phyloP scores from a whole-genome alignment of 1,140 invertebrate genomes.

The Hirudo medicinalis region DNA sequence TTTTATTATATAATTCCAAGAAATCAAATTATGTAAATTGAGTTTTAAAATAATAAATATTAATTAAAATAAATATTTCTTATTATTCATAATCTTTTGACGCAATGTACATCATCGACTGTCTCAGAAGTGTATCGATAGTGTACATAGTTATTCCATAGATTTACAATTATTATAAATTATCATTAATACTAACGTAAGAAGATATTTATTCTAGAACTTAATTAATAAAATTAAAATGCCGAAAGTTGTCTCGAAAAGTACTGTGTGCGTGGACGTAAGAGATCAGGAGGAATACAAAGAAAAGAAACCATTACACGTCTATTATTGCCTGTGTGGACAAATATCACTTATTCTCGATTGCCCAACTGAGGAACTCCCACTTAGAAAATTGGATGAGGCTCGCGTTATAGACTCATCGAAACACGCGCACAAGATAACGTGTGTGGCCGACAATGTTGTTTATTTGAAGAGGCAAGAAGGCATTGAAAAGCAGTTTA shows the following conservation, averaged over 20 bases:
- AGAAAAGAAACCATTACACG: constrained; percentile 84
- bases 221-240: too few species aligned
- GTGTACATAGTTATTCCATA: too few species aligned
- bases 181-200: too few species aligned
- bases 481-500: constrained; percentile 79
- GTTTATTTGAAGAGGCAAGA: constrained; percentile 62
- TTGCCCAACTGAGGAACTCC: constrained; percentile 80
- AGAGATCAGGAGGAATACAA: constrained; percentile 94
- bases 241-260: constrained; percentile 91
- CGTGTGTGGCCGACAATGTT: constrained; percentile 69
- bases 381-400: constrained; percentile 73
- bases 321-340: constrained; percentile 94
- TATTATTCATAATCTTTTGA: too few species aligned
- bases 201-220: too few species aligned
- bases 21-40: too few species aligned
- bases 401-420: constrained; percentile 85
- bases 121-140: too few species aligned
- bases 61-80: too few species aligned
- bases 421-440: constrained; percentile 90
- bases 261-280: constrained; percentile 86
- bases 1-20: too few species aligned
- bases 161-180: too few species aligned
- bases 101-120: too few species aligned
- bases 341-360: constrained; percentile 77
- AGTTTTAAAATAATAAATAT: too few species aligned